A percentile compares a stretch with the other conserved stretches of the same genome.
phyloP scores from a whole-genome alignment of 2,797 vertebrate genomes.

The Petrocephalus sullivani region DNA sequence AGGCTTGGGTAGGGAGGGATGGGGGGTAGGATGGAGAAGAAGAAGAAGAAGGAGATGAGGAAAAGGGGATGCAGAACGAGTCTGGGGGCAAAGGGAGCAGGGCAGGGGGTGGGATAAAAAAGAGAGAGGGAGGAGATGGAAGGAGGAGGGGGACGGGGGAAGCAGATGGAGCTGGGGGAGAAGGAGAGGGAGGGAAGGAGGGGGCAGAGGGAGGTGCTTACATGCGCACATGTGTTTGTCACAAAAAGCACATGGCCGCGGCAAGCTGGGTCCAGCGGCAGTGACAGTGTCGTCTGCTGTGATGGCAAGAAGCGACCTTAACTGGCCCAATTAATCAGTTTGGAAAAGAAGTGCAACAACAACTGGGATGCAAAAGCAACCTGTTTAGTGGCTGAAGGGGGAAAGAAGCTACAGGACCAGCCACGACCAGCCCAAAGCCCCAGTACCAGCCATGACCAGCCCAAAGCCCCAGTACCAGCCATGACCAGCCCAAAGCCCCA shows the following conservation, averaged over 20 bases:
- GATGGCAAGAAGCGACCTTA: background rate
- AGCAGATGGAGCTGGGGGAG: background rate
- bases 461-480: too few species aligned
- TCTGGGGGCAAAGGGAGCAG: background rate
- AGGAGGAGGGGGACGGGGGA: background rate
- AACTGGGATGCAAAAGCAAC: background rate
- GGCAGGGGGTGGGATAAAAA: background rate
- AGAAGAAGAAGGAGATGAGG: background rate
- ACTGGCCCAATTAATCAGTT: slow-evolving; percentile 17
- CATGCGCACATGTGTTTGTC: background rate
- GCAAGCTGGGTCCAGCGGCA: background rate
- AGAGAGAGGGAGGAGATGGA: background rate
- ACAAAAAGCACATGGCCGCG: background rate
- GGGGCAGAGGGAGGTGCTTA: background rate
- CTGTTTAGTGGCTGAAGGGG: background rate
- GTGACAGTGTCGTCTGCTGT: background rate
- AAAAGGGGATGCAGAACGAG: background rate
- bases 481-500: too few species aligned
- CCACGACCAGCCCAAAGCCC: background rate
- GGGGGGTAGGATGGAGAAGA: background rate
- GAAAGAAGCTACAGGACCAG: background rate
- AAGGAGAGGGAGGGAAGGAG: background rate
- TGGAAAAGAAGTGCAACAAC: background rate
- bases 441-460: too few species aligned
- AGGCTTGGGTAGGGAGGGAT: background rate